phyloP scores from a whole-genome alignment of 2,888 invertebrate genomes.

The Cremastinae sp. region DNA sequence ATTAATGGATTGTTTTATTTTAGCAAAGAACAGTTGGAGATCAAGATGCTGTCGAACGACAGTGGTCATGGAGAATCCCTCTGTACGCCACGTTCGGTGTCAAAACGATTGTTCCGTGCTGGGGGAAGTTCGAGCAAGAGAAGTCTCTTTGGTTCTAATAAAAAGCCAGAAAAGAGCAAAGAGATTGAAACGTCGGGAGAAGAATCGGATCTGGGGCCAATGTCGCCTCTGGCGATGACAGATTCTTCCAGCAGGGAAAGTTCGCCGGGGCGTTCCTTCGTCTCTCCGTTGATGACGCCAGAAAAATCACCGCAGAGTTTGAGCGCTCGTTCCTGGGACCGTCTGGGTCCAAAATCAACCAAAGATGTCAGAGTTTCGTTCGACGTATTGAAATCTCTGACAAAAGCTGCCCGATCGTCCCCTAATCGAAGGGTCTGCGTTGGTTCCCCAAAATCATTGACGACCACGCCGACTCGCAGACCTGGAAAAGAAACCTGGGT shows the following conservation, averaged over 20 bases:
- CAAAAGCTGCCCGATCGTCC: slow-evolving; percentile 67
- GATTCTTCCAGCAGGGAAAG: slow-evolving; percentile 68
- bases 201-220: slow-evolving; percentile 76
- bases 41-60: slow-evolving; percentile 66
- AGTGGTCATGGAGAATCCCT: slow-evolving; percentile 64
- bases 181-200: slow-evolving; percentile 67
- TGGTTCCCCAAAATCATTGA: slow-evolving; percentile 58
- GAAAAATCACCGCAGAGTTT: slow-evolving; percentile 63
- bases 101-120: slow-evolving; percentile 67
- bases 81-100: slow-evolving; percentile 69
- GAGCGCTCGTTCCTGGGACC: slow-evolving; percentile 64
- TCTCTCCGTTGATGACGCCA: slow-evolving; percentile 70
- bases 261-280: slow-evolving; percentile 69
- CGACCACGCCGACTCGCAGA: slow-evolving; percentile 56
- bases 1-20: too few relatives aligned
- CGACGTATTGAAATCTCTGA: slow-evolving; percentile 66
- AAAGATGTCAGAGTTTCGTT: slow-evolving; percentile 65
- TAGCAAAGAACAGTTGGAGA: too few relatives aligned
- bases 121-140: slow-evolving; percentile 67
- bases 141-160: slow-evolving; percentile 63
- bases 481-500: slow-evolving; percentile 18
- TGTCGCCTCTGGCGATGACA: slow-evolving; percentile 73
- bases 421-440: slow-evolving; percentile 65
- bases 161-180: slow-evolving; percentile 35
- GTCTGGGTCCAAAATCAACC: slow-evolving; percentile 58